Evolutionary conservation across 2,797 vertebrate genomes (phyloP), one percentile per base, ranked within the genome.

Genomic region (Rhynchonycteris naso): DNA sequence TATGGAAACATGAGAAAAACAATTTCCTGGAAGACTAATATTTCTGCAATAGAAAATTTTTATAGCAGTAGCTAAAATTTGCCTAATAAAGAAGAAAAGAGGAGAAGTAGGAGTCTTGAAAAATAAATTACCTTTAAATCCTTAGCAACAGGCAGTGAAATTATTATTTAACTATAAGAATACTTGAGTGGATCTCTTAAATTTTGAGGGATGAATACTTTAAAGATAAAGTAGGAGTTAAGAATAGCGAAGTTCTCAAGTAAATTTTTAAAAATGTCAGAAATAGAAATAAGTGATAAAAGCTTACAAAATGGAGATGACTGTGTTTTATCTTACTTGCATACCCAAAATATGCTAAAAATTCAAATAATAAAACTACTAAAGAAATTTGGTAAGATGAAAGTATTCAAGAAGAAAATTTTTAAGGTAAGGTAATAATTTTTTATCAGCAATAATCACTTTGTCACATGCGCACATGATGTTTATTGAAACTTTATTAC

Each of bases 81-180:
- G 72, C 52, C 74, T 90, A 85, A 83, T 59, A 76, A 88, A 90
- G 90, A 88, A 91, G 5, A 68, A 83, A 87, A 74, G 30, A 93
- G 66, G 43, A 56, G 84, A 79, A 71, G 35, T 38, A 76, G 12
- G 65, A 93, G 35, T 47, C 71, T 92, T 80, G 22, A 72, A 54
- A 75, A 74, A 82, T 43, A 72, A 89, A 81, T 54, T 63, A 66
- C 82, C 71, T 94, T 76, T 80, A 96, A 96, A 87, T 69, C 22
- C 74, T 88, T 90, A 61, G 66, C 21, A 74, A 83, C 22, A 50
- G 19, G 75, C 35, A 85, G 19, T 86, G 13, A 95, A 88, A 72
- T 58, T 82, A 66, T 35, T 93, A 18, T 93, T 81, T 71, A 82
- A 52, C 86, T 86, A 24, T 38, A 94, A n/a, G 52, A 87, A 47